Evolutionary conservation across 2,113 vertebrate genomes (phyloP), one percentile per base, ranked within the genome.

Genomic region (Trogon surrucura): DNA sequence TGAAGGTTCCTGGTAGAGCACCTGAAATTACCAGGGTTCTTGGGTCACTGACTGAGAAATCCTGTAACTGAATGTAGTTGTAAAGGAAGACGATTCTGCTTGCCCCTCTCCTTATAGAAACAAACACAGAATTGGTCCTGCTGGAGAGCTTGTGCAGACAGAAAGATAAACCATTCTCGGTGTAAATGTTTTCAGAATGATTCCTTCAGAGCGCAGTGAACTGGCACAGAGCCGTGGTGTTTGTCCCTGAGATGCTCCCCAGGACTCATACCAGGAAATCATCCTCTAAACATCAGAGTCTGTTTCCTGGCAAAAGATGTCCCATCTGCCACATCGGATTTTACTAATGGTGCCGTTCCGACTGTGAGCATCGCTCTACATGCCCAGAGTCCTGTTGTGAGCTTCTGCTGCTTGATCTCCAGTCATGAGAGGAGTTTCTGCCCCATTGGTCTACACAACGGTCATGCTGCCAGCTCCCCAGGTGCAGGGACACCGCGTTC

Each of bases 401-500:
- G 3, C 65, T 13, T 2, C 27, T 53, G 13, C 56, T 19, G 34
- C 73, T 85, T 89, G 38, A 79, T 80, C 48, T 72, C 6, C 0
- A 4, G 29, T 45, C 64, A 44, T 2, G 51, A 45, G 47, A 48
- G 50, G 61, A 5, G 41, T 34, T 16, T 32, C n/a, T 73, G 23
- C 20, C 9, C 17, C 83, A 81, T 48, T 57, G 70, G 50, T 48
- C 61, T 44, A 38, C 25, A 10, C 11, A 3, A 14, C 75, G 71
- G 78, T 7, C 5, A 2, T 1, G 14, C 72, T 13, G 34, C 44
- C 17, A 8, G n/a, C 62, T 79, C 85, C 64, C 69, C 7, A 27
- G 66, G 75, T 2, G 1, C 34, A 0, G 8, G 17, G 23, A 3
- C 12, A 3, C 10, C 1, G 5, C 3, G 4, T 5, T 17, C 4